Conservation (phyloP, 2,888 invertebrate species). For the Synanthedon myopaeformis region DNA sequence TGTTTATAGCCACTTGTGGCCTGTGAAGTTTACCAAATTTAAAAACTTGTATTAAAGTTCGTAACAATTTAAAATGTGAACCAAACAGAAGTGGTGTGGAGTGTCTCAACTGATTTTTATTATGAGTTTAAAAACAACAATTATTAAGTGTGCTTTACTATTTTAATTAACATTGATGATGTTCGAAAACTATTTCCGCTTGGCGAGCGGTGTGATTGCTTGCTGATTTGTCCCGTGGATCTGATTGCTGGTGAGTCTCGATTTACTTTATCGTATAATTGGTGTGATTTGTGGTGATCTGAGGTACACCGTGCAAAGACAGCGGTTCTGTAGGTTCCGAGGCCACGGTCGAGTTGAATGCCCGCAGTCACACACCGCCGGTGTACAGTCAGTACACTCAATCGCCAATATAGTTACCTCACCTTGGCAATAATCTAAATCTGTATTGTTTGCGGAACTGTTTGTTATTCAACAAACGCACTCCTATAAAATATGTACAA, state of each 20-base stretch:
- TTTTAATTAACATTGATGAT: conserved; percentile 35
- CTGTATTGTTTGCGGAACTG: conserved; percentile 44
- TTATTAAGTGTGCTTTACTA: conserved; percentile 49
- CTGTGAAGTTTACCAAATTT: conserved; percentile 17
- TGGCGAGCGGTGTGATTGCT: conserved; percentile 25
- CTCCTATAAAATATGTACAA: neutral
- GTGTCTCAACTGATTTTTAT: conserved; percentile 24
- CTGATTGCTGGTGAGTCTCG: neutral
- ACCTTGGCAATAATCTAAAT: conserved; percentile 58
- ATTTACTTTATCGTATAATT: conserved; percentile 1
- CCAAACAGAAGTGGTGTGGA: conserved; percentile 49
- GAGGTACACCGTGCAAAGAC: neutral
- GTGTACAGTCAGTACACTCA: conserved; percentile 46
- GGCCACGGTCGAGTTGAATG: conserved; percentile 50
- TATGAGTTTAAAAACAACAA: too few relatives aligned
- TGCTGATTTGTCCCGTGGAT: conserved; percentile 12
- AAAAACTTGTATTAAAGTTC: conserved; percentile 5
- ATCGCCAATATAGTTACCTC: conserved; percentile 39
- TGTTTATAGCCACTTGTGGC: conserved; percentile 57
- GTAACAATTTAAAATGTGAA: conserved; percentile 32
- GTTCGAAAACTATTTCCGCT: conserved; percentile 29
- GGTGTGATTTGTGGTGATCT: conserved; percentile 4
- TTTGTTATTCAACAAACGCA: conserved; percentile 21
- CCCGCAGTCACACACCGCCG: conserved; percentile 34
- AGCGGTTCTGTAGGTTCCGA: conserved; percentile 7